These are phyloP conservation scores for Haplochromis burtoni DNA, from an alignment of 2,113 vertebrate species.

Conservation along the genomic window DNA sequence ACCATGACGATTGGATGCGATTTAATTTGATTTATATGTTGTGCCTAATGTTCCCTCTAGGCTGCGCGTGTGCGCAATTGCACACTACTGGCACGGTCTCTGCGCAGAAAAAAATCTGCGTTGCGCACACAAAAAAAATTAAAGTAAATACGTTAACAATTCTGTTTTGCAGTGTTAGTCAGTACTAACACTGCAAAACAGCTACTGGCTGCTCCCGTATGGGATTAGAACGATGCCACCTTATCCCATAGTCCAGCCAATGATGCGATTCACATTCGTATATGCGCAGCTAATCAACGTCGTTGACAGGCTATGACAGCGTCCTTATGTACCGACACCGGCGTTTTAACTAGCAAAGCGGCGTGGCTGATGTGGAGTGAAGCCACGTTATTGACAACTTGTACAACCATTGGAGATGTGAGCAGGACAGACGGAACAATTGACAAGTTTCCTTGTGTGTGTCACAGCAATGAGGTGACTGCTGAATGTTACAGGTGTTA, in stretches of 20 bases:
- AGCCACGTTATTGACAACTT: not conserved
- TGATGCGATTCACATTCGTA: not conserved
- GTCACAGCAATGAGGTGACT: not conserved
- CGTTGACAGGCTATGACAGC: not conserved
- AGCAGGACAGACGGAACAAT: not conserved
- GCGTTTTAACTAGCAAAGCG: not conserved
- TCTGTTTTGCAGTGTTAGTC: not conserved
- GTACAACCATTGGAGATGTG: not conserved
- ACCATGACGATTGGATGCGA: not conserved
- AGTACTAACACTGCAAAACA: not conserved
- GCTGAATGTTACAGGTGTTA: not conserved
- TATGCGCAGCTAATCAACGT: fast-evolving
- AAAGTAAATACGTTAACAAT: fast-evolving
- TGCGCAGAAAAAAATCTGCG: not conserved
- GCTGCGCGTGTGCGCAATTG: not conserved
- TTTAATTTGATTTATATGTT: not conserved
- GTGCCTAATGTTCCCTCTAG: not conserved
- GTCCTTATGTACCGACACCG: fast-evolving
- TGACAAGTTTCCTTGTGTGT: not conserved
- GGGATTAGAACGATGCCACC: fast-evolving
- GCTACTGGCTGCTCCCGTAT: not conserved
- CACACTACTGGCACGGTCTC: not conserved
- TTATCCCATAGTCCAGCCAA: not conserved
- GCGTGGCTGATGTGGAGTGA: not conserved
- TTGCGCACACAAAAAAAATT: not conserved